phyloP scores from a whole-genome alignment of 92 coral and sea anemone species.

The Porites rus region DNA sequence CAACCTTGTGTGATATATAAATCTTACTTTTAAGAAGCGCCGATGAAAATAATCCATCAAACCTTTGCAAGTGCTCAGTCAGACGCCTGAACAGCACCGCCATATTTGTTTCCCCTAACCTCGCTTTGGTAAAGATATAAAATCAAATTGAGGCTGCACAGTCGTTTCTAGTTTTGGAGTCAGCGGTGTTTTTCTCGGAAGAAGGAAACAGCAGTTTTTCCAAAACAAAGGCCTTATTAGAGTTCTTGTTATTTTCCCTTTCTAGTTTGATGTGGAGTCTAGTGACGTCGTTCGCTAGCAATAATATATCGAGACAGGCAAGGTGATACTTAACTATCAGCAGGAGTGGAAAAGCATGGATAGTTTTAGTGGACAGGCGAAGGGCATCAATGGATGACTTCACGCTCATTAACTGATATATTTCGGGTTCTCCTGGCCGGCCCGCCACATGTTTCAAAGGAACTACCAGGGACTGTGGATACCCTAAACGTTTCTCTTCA shows the following conservation, averaged over 20 bases:
- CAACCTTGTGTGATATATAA: background rate
- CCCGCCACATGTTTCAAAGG: conserved; percentile 2
- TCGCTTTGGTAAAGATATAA: background rate
- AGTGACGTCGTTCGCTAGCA: conserved; percentile 4
- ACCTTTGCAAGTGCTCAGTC: background rate
- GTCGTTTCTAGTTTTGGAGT: background rate
- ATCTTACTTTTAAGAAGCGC: conserved; percentile 13
- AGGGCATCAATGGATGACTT: background rate
- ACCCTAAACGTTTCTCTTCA: conserved; percentile 3
- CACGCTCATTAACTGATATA: background rate
- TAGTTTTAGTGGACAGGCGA: no score
- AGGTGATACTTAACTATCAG: background rate
- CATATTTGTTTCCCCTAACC: background rate
- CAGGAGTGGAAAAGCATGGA: background rate
- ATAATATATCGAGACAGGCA: background rate
- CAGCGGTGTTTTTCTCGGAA: conserved; percentile 21
- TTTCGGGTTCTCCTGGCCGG: conserved; percentile 31
- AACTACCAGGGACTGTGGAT: conserved; percentile 17
- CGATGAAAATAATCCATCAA: conserved; percentile 10
- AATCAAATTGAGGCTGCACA: conserved; percentile 19
- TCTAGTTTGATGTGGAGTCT: background rate
- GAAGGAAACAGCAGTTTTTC: conserved; percentile 11
- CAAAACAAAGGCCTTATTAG: conserved; percentile 37
- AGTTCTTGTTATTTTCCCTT: conserved; percentile 23
- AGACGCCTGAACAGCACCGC: conserved; percentile 1